These are phyloP conservation scores for Alsophila aescularia DNA, from an alignment of 2,888 invertebrate species.

Conservation along the genomic window DNA sequence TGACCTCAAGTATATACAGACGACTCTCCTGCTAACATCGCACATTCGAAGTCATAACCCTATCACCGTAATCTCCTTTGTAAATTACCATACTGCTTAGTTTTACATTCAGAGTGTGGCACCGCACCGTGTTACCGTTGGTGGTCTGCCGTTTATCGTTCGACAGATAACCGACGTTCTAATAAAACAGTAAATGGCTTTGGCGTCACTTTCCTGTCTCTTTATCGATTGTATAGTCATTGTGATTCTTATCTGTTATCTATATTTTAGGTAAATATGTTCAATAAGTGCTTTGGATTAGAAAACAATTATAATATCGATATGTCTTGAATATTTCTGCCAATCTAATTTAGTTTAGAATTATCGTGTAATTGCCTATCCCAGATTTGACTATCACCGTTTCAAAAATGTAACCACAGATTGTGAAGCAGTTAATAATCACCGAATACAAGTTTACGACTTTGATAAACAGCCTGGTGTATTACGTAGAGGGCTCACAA, in stretches of 20 bases:
- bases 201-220: constrained; percentile 29
- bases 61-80: constrained; percentile 2
- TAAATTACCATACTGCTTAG: constrained; percentile 25
- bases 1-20: not conserved
- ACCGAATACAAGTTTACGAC: constrained; percentile 38
- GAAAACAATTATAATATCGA: constrained; percentile 4
- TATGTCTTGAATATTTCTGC: not conserved
- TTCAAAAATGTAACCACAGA: constrained; percentile 1
- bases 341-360: not conserved
- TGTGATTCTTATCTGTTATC: constrained; percentile 30
- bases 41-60: not conserved
- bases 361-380: not conserved
- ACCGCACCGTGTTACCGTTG: constrained; percentile 18
- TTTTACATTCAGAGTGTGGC: constrained; percentile 19
- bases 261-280: constrained; percentile 15
- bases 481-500: constrained; percentile 33
- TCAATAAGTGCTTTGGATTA: constrained; percentile 11
- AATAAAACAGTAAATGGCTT: constrained; percentile 29
- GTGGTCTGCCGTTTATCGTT: constrained; percentile 24
- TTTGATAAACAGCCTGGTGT: constrained; percentile 38
- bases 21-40: not conserved
- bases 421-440: constrained; percentile 25
- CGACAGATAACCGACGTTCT: constrained; percentile 27
- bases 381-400: not conserved
- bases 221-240: constrained; percentile 29